Conservation (phyloP, 2,888 invertebrate species). For the Nomada ferruginata region DNA sequence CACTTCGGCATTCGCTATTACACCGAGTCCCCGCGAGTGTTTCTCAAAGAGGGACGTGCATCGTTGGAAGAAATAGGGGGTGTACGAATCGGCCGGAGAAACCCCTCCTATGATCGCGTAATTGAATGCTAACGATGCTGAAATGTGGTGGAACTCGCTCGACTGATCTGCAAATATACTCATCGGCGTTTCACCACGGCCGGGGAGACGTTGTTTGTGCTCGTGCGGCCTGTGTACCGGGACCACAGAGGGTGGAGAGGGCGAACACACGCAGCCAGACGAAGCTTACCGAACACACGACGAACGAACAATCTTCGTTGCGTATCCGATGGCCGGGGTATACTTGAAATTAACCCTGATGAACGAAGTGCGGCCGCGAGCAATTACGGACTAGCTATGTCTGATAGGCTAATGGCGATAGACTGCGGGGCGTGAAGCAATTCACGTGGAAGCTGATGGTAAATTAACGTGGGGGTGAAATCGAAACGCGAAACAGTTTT, state of each 20-base stretch:
- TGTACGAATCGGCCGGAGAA: constrained; percentile 25
- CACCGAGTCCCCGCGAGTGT: constrained; percentile 5
- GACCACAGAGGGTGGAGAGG: constrained; percentile 32
- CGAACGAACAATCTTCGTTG: constrained; percentile 60
- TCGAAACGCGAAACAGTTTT: neutral
- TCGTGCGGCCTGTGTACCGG: constrained; percentile 61
- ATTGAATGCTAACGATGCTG: constrained; percentile 79
- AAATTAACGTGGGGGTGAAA: constrained; percentile 1
- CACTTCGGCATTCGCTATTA: constrained; percentile 12
- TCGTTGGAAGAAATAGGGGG: constrained; percentile 34
- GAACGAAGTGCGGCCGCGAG: constrained; percentile 28
- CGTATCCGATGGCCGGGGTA: constrained; percentile 27
- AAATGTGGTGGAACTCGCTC: constrained; percentile 75
- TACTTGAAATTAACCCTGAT: constrained; percentile 53
- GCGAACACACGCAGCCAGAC: neutral
- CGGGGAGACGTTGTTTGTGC: constrained; percentile 64
- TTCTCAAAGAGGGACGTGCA: constrained; percentile 27
- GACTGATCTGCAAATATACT: constrained; percentile 77
- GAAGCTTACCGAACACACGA: constrained; percentile 61
- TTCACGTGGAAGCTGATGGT: neutral
- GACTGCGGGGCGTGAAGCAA: constrained; percentile 9
- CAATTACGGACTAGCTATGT: constrained; percentile 36
- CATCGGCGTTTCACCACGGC: constrained; percentile 67
- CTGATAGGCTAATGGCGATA: constrained; percentile 24
- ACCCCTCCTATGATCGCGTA: constrained; percentile 73